phyloP scores from a whole-genome alignment of 1,140 invertebrate species.

The Coptotermes formosanus region DNA sequence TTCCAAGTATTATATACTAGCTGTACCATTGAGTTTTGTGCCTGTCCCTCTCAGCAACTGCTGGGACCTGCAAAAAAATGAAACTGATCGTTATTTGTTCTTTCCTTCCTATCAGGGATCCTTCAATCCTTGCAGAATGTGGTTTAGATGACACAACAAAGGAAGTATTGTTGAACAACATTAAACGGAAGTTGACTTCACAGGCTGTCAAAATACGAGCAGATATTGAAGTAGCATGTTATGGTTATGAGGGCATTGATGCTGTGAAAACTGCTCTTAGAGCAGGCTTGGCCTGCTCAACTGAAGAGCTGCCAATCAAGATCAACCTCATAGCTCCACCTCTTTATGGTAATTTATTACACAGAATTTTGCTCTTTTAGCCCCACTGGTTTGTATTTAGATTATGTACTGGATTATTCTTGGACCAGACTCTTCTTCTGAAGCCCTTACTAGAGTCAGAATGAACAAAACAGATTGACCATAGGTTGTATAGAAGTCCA shows the following conservation, averaged over 20 bases:
- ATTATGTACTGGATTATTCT: too few relatives aligned
- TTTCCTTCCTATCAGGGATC: slow-evolving; percentile 63
- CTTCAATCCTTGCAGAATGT: slow-evolving; percentile 93
- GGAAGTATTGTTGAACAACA: slow-evolving; percentile 90
- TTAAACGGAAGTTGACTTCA: slow-evolving; percentile 93
- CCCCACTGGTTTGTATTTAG: too few relatives aligned
- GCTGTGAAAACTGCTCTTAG: slow-evolving; percentile 94
- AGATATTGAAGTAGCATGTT: slow-evolving; percentile 98
- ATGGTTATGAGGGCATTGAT: slow-evolving; percentile 98
- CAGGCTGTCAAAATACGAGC: slow-evolving; percentile 97
- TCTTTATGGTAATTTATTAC: slow-evolving; percentile 70
- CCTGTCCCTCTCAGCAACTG: background rate
- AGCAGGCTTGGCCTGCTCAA: slow-evolving; percentile 89
- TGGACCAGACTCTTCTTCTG: too few relatives aligned
- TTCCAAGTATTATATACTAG: background rate
- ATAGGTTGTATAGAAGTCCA: too few relatives aligned
- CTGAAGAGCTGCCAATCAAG: slow-evolving; percentile 92
- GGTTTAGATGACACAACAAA: slow-evolving; percentile 91
- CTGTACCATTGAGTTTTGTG: background rate
- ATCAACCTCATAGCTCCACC: slow-evolving; percentile 99
- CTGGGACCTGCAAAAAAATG: background rate
- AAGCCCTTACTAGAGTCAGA: too few relatives aligned
- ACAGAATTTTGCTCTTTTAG: too few relatives aligned
- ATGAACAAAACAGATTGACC: too few relatives aligned
- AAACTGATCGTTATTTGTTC: background rate